Percentiles rank a stretch among this genome's conserved stretches.
Conservation (phyloP, 2,888 invertebrate genomes). For the Ctenicera cuprea region DNA sequence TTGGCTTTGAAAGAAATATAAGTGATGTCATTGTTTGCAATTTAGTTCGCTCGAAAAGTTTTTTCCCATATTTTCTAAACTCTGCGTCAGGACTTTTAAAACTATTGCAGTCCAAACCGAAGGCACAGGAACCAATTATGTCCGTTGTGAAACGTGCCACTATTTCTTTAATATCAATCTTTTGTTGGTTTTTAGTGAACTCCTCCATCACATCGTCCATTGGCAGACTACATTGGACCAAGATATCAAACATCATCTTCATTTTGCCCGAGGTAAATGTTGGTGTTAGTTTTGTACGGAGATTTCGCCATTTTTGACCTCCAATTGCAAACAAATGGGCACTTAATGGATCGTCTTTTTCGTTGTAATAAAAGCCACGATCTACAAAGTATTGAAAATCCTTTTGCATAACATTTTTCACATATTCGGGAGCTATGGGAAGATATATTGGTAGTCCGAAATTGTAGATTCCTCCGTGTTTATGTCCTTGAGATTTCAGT, state of each 20-base stretch:
- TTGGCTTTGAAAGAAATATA: conserved; percentile 49
- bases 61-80: conserved; percentile 66
- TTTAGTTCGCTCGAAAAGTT: conserved; percentile 45
- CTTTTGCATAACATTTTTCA: conserved; percentile 70
- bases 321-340: conserved; percentile 65
- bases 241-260: conserved; percentile 54
- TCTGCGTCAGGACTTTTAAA: conserved; percentile 74
- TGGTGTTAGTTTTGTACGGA: conserved; percentile 60
- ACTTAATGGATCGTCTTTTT: conserved; percentile 68
- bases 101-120: conserved; percentile 77
- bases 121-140: conserved; percentile 76
- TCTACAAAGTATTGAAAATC: conserved; percentile 72
- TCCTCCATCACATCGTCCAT: conserved; percentile 41
- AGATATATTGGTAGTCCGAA: conserved; percentile 21
- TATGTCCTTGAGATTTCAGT: conserved; percentile 7
- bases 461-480: conserved; percentile 25
- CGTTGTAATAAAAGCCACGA: conserved; percentile 69
- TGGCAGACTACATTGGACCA: conserved; percentile 42
- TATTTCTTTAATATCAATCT: conserved; percentile 67
- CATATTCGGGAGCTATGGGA: conserved; percentile 67
- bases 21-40: conserved; percentile 42
- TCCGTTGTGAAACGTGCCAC: conserved; percentile 76
- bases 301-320: conserved; percentile 73
- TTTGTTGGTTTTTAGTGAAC: not conserved
- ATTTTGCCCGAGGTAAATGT: conserved; percentile 58